A percentile compares a stretch with the other conserved stretches of the same genome.
These are phyloP conservation scores for Myoxocephalus aenaeus DNA, from an alignment of 2,797 vertebrate genomes.

Conservation along the genomic window DNA sequence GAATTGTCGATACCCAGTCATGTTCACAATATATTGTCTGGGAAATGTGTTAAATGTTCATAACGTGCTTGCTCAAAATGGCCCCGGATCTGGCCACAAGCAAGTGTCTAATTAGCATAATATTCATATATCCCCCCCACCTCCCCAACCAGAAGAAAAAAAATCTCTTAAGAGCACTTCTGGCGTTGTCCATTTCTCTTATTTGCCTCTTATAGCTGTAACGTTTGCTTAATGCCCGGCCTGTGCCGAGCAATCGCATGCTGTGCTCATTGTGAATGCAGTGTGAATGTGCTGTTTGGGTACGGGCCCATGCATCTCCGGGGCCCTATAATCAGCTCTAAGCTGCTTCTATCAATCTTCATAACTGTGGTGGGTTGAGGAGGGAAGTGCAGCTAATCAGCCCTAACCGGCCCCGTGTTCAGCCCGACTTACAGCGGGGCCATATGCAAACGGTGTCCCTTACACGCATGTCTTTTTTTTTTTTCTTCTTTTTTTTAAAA, in stretches of 20 bases:
- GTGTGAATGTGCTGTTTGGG: slow-evolving; percentile 78
- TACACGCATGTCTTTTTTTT: slow-evolving; percentile 37
- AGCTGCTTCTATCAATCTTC: slow-evolving; percentile 85
- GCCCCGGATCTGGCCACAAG: slow-evolving; percentile 79
- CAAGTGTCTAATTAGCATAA: slow-evolving; percentile 83
- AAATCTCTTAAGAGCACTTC: slow-evolving; percentile 80
- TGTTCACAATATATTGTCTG: slow-evolving; percentile 73
- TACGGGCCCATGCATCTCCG: slow-evolving; percentile 80
- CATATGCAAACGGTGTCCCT: slow-evolving; percentile 72
- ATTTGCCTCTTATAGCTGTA: slow-evolving; percentile 74
- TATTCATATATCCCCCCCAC: slow-evolving; percentile 76
- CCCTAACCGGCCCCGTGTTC: slow-evolving; percentile 79
- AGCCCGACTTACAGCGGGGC: slow-evolving; percentile 69
- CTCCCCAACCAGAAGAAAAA: background rate
- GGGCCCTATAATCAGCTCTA: slow-evolving; percentile 81
- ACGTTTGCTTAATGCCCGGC: slow-evolving; percentile 75
- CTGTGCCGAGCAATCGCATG: slow-evolving; percentile 68
- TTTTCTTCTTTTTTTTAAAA: background rate
- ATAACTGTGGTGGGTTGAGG: slow-evolving; percentile 80
- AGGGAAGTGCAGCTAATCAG: slow-evolving; percentile 81
- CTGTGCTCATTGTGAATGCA: slow-evolving; percentile 77
- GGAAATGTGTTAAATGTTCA: slow-evolving; percentile 82
- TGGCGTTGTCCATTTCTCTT: slow-evolving; percentile 79
- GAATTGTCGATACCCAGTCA: slow-evolving; percentile 67
- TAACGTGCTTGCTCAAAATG: slow-evolving; percentile 74